A percentile compares a stretch with the other conserved stretches of the same genome.
Evolutionary conservation across 2,888 invertebrate genomes (phyloP).

Genomic region (Dryobota labecula): DNA sequence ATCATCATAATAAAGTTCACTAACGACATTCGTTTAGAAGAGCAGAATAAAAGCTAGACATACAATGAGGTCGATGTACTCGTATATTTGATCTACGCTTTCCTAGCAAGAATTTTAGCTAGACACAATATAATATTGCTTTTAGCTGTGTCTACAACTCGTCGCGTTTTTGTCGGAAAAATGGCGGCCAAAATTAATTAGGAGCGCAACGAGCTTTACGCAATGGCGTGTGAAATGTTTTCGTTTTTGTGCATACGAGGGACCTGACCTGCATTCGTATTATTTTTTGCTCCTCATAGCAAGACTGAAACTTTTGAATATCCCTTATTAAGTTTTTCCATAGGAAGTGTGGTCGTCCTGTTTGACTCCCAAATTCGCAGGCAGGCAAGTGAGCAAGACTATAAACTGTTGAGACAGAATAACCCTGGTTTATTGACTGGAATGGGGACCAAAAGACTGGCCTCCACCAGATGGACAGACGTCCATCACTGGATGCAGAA

Average conservation of each 20-base stretch:
- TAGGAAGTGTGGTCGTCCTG: not conserved
- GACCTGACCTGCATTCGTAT: not conserved
- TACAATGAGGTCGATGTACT: constrained; percentile 29
- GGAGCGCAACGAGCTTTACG: constrained; percentile 1
- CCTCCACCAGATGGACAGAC: not conserved
- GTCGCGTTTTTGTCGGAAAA: not conserved
- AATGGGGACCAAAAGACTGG: not conserved
- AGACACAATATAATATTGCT: constrained; percentile 21
- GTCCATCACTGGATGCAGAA: not conserved
- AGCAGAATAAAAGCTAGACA: constrained; percentile 35
- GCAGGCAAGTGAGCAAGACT: not conserved
- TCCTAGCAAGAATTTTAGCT: constrained; percentile 35
- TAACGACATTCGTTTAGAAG: not conserved
- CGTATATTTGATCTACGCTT: constrained; percentile 35
- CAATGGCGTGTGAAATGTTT: not conserved
- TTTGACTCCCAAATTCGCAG: not conserved
- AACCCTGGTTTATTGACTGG: not conserved
- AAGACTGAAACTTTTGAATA: too few species aligned
- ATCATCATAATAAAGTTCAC: constrained; percentile 6
- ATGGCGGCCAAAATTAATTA: constrained; percentile 21
- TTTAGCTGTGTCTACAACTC: constrained; percentile 7
- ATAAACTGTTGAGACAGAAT: not conserved
- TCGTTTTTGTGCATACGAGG: not conserved
- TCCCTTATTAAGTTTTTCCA: not conserved
- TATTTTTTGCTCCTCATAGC: not conserved